Percentiles rank a stretch among this genome's conserved stretches.
Evolutionary conservation across 92 coral and sea anemone species (phyloP).

Genomic region (Porites lobata): DNA sequence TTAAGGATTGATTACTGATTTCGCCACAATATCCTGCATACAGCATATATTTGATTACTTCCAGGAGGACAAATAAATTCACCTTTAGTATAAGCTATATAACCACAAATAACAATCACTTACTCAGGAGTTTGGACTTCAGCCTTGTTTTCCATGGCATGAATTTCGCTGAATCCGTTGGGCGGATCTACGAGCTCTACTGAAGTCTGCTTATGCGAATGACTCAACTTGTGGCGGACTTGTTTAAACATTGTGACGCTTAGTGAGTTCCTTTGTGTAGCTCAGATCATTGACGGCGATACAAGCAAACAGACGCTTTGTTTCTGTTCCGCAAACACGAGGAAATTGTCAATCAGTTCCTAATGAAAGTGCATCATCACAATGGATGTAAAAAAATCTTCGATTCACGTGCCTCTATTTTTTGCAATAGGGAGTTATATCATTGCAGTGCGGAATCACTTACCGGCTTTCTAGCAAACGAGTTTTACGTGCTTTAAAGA

Average conservation of each 20-base stretch:
- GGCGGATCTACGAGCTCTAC: constrained; percentile 28
- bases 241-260: constrained; percentile 42
- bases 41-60: no score
- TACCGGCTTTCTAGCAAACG: background rate
- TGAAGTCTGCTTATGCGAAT: constrained; percentile 38
- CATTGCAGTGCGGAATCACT: background rate
- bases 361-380: background rate
- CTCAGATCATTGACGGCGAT: constrained; percentile 12
- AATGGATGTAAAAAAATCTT: constrained; percentile 1
- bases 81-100: no score
- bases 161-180: constrained; percentile 10
- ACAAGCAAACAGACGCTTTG: constrained; percentile 35
- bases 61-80: no score
- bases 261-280: background rate
- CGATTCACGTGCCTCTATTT: background rate
- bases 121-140: constrained; percentile 5
- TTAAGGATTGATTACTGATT: no score
- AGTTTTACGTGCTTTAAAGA: constrained; percentile 20
- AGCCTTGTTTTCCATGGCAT: constrained; percentile 5
- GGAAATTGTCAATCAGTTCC: constrained; percentile 28
- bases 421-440: background rate
- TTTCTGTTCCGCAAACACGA: constrained; percentile 4
- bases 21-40: no score
- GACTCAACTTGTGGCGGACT: constrained; percentile 42
- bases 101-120: background rate